Conservation (phyloP, 2,888 invertebrate genomes). For the Thelaira solivaga region DNA sequence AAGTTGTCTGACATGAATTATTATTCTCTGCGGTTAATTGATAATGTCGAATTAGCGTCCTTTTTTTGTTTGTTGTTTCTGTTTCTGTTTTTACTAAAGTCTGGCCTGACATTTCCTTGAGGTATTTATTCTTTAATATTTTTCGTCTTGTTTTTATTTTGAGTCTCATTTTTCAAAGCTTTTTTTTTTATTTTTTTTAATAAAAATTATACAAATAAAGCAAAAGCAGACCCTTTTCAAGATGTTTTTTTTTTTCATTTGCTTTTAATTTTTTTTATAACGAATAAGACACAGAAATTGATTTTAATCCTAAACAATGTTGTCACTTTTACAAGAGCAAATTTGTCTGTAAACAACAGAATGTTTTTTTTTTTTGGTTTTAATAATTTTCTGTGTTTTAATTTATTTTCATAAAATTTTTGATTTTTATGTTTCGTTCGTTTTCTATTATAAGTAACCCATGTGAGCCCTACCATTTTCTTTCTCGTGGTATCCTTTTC, state of each 20-base stretch:
- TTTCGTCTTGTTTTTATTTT: background rate
- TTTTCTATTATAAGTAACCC: too few relatives aligned
- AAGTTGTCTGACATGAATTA: conserved; percentile 60
- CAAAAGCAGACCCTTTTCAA: background rate
- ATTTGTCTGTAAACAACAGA: conserved; percentile 19
- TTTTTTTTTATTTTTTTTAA: background rate
- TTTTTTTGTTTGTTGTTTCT: background rate
- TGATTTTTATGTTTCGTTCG: background rate
- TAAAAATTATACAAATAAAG: background rate
- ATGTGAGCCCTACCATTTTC: too few relatives aligned
- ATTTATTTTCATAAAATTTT: background rate
- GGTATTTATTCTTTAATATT: background rate
- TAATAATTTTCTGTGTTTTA: background rate
- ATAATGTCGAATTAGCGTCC: conserved; percentile 60
- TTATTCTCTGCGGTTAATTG: conserved; percentile 62
- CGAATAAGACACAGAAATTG: conserved; percentile 25
- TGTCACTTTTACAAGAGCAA: conserved; percentile 11
- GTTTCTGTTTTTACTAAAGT: conserved; percentile 8
- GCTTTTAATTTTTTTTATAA: background rate
- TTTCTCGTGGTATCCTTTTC: too few relatives aligned
- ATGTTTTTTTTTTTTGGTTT: background rate
- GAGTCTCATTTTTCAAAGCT: background rate
- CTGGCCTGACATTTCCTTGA: conserved; percentile 26
- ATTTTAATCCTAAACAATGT: conserved; percentile 33
- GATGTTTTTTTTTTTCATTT: too few relatives aligned